A percentile compares a stretch with the other conserved stretches of the same genome.
Conservation (phyloP, 2,797 vertebrate species). For the Sebastes matsubarae region DNA sequence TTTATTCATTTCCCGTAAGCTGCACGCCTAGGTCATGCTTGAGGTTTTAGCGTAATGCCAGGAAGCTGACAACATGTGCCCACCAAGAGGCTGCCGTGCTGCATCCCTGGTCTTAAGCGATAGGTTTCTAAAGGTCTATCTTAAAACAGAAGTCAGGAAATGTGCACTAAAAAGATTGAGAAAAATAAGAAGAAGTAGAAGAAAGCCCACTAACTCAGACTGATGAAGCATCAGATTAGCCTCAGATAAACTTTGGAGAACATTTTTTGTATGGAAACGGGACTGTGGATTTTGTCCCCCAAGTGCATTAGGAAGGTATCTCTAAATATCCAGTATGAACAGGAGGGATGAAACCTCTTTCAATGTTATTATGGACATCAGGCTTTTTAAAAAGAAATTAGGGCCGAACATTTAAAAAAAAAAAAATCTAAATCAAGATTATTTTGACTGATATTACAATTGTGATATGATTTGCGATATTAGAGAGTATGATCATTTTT, state of each 20-base stretch:
- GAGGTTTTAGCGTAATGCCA: constrained; percentile 62
- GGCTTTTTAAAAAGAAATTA: neutral
- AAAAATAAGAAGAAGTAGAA: too few relatives aligned
- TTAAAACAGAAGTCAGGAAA: neutral
- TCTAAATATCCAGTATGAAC: neutral
- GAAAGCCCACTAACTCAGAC: neutral
- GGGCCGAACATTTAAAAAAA: too few relatives aligned
- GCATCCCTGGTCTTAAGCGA: neutral
- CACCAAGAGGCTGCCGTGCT: constrained; percentile 10
- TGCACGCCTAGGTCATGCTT: constrained; percentile 45
- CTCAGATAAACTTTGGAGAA: neutral
- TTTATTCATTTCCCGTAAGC: constrained; percentile 78
- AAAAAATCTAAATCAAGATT: too few relatives aligned
- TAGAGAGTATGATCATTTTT: too few relatives aligned
- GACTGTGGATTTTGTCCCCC: neutral
- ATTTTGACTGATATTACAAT: too few relatives aligned
- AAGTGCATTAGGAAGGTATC: neutral
- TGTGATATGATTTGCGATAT: too few relatives aligned
- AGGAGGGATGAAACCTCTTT: neutral
- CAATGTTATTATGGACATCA: neutral
- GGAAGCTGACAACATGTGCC: constrained; percentile 52
- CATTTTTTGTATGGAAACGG: neutral
- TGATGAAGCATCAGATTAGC: neutral
- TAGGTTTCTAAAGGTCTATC: neutral
- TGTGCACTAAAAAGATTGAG: neutral